Percentiles rank a stretch among this genome's conserved stretches.
phyloP scores from a whole-genome alignment of 2,113 vertebrate species.

The Ailuropoda melanoleuca region DNA sequence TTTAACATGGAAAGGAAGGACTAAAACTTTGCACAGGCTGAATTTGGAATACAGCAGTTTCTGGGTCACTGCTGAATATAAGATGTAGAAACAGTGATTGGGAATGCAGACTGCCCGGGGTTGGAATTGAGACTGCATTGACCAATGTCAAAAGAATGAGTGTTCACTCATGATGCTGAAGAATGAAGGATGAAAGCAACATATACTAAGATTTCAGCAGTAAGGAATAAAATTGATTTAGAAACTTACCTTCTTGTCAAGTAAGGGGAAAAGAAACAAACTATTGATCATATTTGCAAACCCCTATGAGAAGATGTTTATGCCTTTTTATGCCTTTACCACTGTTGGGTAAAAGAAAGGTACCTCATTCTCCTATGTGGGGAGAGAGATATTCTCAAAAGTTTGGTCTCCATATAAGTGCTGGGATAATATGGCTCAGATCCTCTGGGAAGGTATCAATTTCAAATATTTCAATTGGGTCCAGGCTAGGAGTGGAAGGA shows the following conservation, averaged over 20 bases:
- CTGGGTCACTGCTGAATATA: not conserved
- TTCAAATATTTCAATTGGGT: not conserved
- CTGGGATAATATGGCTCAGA: not conserved
- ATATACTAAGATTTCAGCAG: not conserved
- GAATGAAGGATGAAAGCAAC: not conserved
- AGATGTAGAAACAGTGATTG: not conserved
- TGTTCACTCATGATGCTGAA: not conserved
- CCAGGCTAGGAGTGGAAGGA: not conserved
- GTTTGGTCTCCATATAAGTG: not conserved
- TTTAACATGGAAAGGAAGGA: not conserved
- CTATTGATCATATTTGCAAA: not conserved
- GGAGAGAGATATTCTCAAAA: not conserved
- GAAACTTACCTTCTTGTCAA: not conserved
- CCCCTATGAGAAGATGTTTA: not conserved
- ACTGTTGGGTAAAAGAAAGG: not conserved
- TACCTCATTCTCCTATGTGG: not conserved
- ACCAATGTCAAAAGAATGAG: not conserved
- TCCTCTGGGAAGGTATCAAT: not conserved
- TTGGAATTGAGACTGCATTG: not conserved
- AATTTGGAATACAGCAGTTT: not conserved
- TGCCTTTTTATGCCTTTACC: not conserved
- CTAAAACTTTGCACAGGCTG: not conserved
- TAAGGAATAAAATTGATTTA: not conserved
- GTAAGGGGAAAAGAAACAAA: not conserved
- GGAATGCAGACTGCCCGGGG: not conserved